Conservation (phyloP, 2,113 vertebrate species). For the Poicephalus meyeri region DNA sequence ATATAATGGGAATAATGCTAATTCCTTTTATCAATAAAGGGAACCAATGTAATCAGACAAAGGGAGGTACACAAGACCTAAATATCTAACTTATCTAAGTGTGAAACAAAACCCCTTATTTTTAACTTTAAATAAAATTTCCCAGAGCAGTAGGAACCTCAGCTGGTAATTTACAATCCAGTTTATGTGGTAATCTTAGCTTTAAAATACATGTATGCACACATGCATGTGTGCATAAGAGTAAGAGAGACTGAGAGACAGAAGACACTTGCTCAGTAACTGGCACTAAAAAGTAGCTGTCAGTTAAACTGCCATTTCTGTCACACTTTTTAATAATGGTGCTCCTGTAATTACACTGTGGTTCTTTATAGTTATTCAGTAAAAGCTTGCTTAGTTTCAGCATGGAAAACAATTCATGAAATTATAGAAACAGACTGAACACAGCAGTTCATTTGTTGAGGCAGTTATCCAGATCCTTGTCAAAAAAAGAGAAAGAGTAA, state of each 20-base stretch:
- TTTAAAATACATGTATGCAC: not conserved
- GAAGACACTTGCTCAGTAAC: slow-evolving; percentile 41
- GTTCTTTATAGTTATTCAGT: slow-evolving; percentile 86
- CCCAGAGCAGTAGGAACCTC: not conserved
- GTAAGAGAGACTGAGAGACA: not conserved
- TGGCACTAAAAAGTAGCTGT: slow-evolving; percentile 80
- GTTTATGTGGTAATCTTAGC: not conserved
- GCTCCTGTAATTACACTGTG: slow-evolving; percentile 81
- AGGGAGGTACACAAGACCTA: not conserved
- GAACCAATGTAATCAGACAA: not conserved
- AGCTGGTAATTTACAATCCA: not conserved
- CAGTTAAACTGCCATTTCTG: slow-evolving; percentile 81
- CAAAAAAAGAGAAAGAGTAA: slow-evolving; percentile 68
- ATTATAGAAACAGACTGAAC: slow-evolving; percentile 82
- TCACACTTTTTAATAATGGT: slow-evolving; percentile 87
- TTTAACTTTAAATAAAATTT: not conserved
- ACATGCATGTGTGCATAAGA: not conserved
- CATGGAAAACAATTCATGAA: slow-evolving; percentile 83
- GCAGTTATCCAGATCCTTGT: slow-evolving; percentile 84
- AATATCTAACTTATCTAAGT: not conserved
- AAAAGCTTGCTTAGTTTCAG: slow-evolving; percentile 78
- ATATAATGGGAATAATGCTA: not conserved
- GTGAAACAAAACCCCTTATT: not conserved
- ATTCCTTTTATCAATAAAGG: not conserved
- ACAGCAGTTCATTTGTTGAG: slow-evolving; percentile 81